These are phyloP conservation scores for Canis aureus DNA, from an alignment of 2,113 vertebrate genomes.

Conservation along the genomic window DNA sequence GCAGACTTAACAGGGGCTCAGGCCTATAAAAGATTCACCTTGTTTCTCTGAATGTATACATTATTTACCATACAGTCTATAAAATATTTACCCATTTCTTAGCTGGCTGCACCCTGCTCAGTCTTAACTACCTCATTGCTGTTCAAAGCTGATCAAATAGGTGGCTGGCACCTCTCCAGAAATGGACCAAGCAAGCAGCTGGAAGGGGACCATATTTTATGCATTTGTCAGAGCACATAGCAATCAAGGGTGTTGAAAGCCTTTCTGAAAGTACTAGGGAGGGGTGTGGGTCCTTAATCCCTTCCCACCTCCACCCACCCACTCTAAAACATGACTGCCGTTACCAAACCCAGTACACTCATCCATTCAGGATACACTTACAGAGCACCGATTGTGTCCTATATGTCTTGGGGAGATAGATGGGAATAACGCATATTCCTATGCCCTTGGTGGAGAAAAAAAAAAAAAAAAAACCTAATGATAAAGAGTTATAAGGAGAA, in stretches of 20 bases:
- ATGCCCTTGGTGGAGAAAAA: background rate
- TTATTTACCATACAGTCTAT: slow-evolving; percentile 80
- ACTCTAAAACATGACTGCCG: background rate
- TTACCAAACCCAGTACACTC: background rate
- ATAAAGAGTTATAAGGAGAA: background rate
- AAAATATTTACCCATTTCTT: slow-evolving; percentile 82
- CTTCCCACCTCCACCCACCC: background rate
- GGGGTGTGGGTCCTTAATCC: slow-evolving; percentile 24
- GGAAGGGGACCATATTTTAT: slow-evolving; percentile 76
- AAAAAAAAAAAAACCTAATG: background rate
- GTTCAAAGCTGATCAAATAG: slow-evolving; percentile 71
- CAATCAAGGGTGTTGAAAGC: slow-evolving; percentile 79
- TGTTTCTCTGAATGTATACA: slow-evolving; percentile 80
- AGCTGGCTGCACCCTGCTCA: slow-evolving; percentile 47
- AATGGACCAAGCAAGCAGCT: slow-evolving; percentile 57
- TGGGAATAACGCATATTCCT: background rate
- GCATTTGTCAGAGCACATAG: slow-evolving; percentile 75
- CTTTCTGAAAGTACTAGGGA: slow-evolving; percentile 64
- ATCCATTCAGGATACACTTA: background rate
- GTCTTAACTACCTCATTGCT: slow-evolving; percentile 73
- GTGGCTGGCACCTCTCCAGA: slow-evolving; percentile 75
- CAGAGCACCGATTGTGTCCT: background rate
- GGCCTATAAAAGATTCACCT: slow-evolving; percentile 79
- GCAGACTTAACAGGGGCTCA: slow-evolving; percentile 69
- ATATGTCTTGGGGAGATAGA: background rate